Percentiles rank a stretch among this genome's conserved stretches.
These are phyloP conservation scores for Abramis brama DNA, from an alignment of 2,113 vertebrate genomes.

Conservation along the genomic window DNA sequence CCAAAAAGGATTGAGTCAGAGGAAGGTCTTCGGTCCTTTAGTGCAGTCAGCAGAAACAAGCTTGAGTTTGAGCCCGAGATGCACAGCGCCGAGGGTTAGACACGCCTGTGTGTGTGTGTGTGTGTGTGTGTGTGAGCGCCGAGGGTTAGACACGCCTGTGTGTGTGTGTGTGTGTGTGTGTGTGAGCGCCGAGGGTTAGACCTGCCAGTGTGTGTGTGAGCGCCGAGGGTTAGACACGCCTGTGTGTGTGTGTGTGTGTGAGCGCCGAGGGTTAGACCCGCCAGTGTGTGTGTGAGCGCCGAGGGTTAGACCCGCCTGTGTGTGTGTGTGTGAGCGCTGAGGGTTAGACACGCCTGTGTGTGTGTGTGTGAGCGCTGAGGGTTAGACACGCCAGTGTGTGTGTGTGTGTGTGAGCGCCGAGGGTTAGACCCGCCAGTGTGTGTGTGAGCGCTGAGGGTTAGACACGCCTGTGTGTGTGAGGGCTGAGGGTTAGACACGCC, in stretches of 20 bases:
- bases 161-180: neutral
- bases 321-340: neutral
- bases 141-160: neutral
- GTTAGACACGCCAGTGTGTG: neutral
- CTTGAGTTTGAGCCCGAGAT: neutral
- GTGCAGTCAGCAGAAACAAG: neutral
- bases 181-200: neutral
- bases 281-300: neutral
- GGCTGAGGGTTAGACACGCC: too few relatives aligned
- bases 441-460: neutral
- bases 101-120: slow-evolving; percentile 41
- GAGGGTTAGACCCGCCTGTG: neutral
- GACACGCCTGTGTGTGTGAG: neutral
- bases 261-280: too few relatives aligned
- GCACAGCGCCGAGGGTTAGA: neutral
- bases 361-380: too few relatives aligned
- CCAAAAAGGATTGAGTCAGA: neutral
- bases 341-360: too few relatives aligned
- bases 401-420: neutral
- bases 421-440: too few relatives aligned
- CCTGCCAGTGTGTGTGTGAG: neutral
- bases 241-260: neutral
- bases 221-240: neutral
- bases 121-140: neutral
- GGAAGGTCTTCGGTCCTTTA: neutral